phyloP scores from a whole-genome alignment of 2,888 invertebrate genomes.

The Teinopalpus imperialis region DNA sequence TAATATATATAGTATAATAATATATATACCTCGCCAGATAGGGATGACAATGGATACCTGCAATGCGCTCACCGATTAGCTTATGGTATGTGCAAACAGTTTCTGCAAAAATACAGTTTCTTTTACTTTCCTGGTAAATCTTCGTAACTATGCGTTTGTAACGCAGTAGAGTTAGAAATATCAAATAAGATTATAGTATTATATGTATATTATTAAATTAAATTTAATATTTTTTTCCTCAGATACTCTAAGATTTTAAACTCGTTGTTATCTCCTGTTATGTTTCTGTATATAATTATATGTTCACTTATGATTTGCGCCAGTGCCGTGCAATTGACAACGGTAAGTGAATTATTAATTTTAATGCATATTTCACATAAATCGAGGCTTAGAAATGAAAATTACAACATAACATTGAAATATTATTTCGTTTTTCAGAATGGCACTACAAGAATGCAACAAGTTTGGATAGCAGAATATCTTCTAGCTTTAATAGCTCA shows the following conservation, averaged over 20 bases:
- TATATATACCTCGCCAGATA: too few relatives aligned
- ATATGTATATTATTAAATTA: background rate
- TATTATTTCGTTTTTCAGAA: slow-evolving; percentile 42
- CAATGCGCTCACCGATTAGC: too few relatives aligned
- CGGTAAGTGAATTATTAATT: slow-evolving; percentile 40
- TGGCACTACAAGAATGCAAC: slow-evolving; percentile 53
- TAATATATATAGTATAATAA: too few relatives aligned
- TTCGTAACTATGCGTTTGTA: too few relatives aligned
- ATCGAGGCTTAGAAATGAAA: too few relatives aligned
- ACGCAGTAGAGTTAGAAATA: too few relatives aligned
- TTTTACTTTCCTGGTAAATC: too few relatives aligned
- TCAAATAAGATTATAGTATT: background rate
- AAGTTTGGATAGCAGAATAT: slow-evolving; percentile 68
- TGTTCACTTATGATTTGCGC: slow-evolving; percentile 75
- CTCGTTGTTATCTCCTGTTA: slow-evolving; percentile 63
- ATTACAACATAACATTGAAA: too few relatives aligned
- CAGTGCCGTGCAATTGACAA: slow-evolving; percentile 63
- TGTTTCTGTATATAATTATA: slow-evolving; percentile 71
- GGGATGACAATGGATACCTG: too few relatives aligned
- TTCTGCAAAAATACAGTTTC: too few relatives aligned
- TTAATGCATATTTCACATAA: too few relatives aligned
- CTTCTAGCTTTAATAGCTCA: slow-evolving; percentile 66
- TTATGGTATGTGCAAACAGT: too few relatives aligned
- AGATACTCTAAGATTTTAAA: slow-evolving; percentile 61
- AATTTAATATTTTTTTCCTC: slow-evolving; percentile 34